A percentile compares a stretch with the other conserved stretches of the same genome.
phyloP scores from a whole-genome alignment of 2,113 vertebrate genomes.

The Prionailurus bengalensis region DNA sequence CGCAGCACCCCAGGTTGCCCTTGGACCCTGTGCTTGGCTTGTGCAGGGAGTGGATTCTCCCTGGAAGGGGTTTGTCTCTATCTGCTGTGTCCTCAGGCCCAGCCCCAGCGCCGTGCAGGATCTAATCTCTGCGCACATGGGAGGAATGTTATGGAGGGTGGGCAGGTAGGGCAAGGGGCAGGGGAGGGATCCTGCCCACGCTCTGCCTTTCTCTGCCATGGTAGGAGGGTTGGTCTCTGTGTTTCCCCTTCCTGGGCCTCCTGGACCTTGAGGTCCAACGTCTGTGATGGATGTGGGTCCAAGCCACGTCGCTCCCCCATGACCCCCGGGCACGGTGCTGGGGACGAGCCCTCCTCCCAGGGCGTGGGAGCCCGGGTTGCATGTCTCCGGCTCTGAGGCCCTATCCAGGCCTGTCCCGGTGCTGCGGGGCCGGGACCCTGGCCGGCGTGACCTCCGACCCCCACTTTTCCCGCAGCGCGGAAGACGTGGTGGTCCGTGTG shows the following conservation, averaged over 20 bases:
- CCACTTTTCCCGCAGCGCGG: conserved; percentile 89
- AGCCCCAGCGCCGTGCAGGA: not conserved
- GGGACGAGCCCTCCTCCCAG: not conserved
- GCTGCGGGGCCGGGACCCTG: not conserved
- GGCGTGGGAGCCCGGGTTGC: rapidly evolving
- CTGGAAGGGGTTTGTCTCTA: not conserved
- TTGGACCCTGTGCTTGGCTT: not conserved
- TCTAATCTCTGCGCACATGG: not conserved
- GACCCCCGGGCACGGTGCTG: rapidly evolving
- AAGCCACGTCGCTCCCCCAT: not conserved
- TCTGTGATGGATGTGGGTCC: not conserved
- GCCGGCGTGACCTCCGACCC: not conserved
- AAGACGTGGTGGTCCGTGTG: conserved; percentile 95
- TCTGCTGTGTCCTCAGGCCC: not conserved
- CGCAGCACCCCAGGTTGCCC: not conserved
- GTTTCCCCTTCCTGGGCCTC: not conserved
- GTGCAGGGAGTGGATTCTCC: not conserved
- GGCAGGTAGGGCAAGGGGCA: not conserved
- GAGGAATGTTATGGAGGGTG: not conserved
- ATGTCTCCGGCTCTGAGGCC: not conserved
- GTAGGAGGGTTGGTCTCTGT: not conserved
- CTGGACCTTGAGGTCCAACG: not conserved
- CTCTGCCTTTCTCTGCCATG: not conserved
- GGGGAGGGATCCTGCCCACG: not conserved
- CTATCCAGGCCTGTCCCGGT: not conserved